These are phyloP conservation scores for Papilio demoleus DNA, from an alignment of 2,888 invertebrate genomes.

Conservation along the genomic window DNA sequence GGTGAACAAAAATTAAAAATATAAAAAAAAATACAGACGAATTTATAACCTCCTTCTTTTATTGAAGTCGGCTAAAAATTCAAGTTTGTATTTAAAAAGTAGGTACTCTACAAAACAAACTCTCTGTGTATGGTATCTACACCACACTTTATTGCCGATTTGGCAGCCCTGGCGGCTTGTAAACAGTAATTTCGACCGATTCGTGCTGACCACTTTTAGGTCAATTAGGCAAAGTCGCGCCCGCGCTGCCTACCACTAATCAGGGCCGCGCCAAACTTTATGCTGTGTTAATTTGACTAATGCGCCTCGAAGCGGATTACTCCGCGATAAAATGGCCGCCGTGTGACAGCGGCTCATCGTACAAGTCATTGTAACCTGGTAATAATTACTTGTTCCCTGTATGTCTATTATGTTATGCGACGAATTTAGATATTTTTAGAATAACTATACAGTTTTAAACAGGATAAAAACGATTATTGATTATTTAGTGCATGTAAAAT, in stretches of 20 bases:
- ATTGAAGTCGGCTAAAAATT: too few relatives aligned
- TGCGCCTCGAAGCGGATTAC: slow-evolving; percentile 69
- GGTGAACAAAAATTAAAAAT: too few relatives aligned
- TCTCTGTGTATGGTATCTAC: slow-evolving; percentile 6
- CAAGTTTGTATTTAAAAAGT: too few relatives aligned
- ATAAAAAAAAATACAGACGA: too few relatives aligned
- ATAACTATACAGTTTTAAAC: background rate
- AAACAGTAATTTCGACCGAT: slow-evolving; percentile 77
- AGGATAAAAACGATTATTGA: background rate
- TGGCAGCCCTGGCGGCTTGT: slow-evolving; percentile 70
- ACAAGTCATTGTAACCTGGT: slow-evolving; percentile 11
- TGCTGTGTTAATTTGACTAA: slow-evolving; percentile 84
- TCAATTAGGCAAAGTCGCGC: slow-evolving; percentile 82
- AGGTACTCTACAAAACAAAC: background rate
- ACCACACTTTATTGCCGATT: slow-evolving; percentile 37
- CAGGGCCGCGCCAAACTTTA: slow-evolving; percentile 80
- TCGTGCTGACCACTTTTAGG: slow-evolving; percentile 83
- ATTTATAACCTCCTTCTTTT: too few relatives aligned
- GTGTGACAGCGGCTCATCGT: slow-evolving; percentile 48
- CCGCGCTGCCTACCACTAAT: slow-evolving; percentile 72
- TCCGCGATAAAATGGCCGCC: slow-evolving; percentile 68
- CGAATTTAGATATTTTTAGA: background rate
- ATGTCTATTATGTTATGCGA: background rate
- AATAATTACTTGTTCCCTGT: background rate
- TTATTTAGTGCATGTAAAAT: too few relatives aligned